Evolutionary conservation across 35 echinoderm and acorn worm genomes (phyloP), one percentile per base, ranked within the genome.

Genomic region (Eucidaris tribuloides): DNA sequence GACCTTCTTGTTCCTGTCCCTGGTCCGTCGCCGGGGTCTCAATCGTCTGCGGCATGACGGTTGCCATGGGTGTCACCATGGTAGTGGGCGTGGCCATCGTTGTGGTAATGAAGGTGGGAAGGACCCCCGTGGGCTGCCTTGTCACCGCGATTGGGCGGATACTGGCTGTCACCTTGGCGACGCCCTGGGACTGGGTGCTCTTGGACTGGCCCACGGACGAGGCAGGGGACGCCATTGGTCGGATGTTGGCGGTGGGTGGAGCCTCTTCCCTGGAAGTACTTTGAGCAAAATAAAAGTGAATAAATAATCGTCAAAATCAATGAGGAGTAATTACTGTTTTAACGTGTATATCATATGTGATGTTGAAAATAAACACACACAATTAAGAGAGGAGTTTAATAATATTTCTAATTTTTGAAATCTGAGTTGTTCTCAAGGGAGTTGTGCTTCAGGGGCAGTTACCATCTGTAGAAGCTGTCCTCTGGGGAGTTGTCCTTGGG

Each of bases 211-310:
- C 89, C 20, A 91, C 88, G 1, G 93, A 64, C 18, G 83, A 81
- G 24, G 88, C 84, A 0, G 93, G 93, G 4, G 93, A 92, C 11
- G 94, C 87, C 62, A 92, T 84, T 34, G 94, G 94, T 71, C 92
- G 92, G 44, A 97, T 97, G 90, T 97, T 97, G 15, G 90, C 94
- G 5, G 94, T 97, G 15, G 94, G 89, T 49, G 94, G 94, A 0
- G 88, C 87, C 37, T 96, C 93, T 48, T 96, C 93, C 82, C 93
- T 86, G 55, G 88, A 81, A 25, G 93, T 90, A 79, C 93, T 96
- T 32, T 17, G 15, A 39, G 27, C 5, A 5, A 62, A 83, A 71
- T 64, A 38, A 56, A 55, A 61, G 7, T 5, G 24, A 61, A 29
- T 38, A n/a, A 30, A 25, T 38, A 0, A n/a, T n/a, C n/a, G n/a